Base-by-base conservation (phyloP, 2,113 vertebrate species). In the Pteronura brasiliensis region DNA sequence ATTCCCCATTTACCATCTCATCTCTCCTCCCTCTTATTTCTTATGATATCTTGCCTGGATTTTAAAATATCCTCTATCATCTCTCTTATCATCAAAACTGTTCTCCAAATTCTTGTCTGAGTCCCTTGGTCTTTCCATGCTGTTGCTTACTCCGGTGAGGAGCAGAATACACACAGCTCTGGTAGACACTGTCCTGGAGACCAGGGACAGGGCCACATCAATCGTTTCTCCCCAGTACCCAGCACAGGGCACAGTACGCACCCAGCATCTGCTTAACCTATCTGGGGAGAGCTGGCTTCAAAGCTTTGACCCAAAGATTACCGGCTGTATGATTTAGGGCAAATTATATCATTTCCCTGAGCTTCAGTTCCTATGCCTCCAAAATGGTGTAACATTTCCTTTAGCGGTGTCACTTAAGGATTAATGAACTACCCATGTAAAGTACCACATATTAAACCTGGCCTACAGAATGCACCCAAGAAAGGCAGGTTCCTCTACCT, bases 401-500 rank as follows among this genome's bases (percentile, higher is more conserved):
- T 88, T 39, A 65, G 81, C 21, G 18, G 61, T 20, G 42, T 52
- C 55, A 52, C 79, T 94, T 93, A 93, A 44, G 69, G 93, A 44
- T 88, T 77, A 77, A 52, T 71, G 31, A 71, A 49, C 34, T 57
- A 63, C 15, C 18, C n/a, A 63, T 8, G 20, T 47, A 52, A 88
- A 81, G 6, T 57, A 29, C 14, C n/a, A 86, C 39, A 21, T 44
- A 57, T 18, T 71, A 85, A 65, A 88, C 3, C 12, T 55, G 71
- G 31, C 10, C 31, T 31, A 34, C 0, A 44, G 47, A 88, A 74
- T 27, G 36, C 6, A 69, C 14, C 13, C 71, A 91, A 36, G n/a
- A 72, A 85, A 77, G 47, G 27, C 2, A 3, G 5, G 4, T 29
- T 57, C 12, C 55, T 42, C 92, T n/a, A 34, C 6, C 1, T 17